Evolutionary conservation across 2,113 vertebrate genomes (phyloP).

Genomic region (Tricholaema leucomelas): DNA sequence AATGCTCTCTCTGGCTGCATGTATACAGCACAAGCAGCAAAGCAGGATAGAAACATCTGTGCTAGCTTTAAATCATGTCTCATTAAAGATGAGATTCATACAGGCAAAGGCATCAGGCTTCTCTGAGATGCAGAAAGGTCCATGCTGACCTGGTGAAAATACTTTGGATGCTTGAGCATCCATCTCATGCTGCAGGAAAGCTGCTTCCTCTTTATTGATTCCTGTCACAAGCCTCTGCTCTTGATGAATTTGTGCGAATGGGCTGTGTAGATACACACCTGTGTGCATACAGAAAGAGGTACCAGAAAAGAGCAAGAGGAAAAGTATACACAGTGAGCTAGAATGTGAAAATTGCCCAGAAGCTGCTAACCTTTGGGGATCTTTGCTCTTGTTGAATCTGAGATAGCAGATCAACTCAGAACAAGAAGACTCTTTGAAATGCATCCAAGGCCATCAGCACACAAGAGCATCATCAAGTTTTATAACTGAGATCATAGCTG

Average conservation of each 20-base stretch:
- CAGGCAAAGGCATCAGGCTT: neutral
- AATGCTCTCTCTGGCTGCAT: neutral
- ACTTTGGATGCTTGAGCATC: neutral
- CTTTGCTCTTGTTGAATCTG: neutral
- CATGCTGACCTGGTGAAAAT: neutral
- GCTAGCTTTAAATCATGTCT: neutral
- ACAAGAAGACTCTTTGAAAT: neutral
- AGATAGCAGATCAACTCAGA: neutral
- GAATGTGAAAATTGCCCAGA: neutral
- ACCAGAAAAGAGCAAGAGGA: neutral
- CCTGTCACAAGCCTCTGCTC: neutral
- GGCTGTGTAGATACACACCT: neutral
- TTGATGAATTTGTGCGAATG: neutral
- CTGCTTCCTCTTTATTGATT: neutral
- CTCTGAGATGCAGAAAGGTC: neutral
- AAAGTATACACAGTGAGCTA: neutral
- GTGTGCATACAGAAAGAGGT: neutral
- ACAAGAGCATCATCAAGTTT: accelerated
- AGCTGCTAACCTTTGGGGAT: neutral
- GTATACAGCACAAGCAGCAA: neutral
- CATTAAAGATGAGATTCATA: neutral
- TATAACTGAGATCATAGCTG: neutral
- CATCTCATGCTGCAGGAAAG: neutral
- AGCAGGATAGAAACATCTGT: neutral
- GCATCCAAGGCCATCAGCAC: neutral